A percentile compares a stretch with the other conserved stretches of the same genome.
Evolutionary conservation across 2,797 vertebrate species (phyloP).

Genomic region (Sebastes flavidus): DNA sequence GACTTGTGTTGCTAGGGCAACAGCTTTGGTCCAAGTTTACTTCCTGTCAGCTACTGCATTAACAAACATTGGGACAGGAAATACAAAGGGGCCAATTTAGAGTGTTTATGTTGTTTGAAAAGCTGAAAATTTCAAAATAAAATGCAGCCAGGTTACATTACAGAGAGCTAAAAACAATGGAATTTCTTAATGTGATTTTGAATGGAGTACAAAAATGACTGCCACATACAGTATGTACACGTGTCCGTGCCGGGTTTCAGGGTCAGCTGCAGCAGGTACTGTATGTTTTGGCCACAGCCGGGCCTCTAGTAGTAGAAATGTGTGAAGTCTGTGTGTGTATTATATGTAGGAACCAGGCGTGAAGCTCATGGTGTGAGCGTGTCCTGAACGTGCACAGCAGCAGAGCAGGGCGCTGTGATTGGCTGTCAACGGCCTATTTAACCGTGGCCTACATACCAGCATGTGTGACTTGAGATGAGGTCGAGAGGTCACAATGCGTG

Average conservation of each 20-base stretch:
- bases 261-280: neutral
- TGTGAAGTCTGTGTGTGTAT: neutral
- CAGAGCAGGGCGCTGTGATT: neutral
- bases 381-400: neutral
- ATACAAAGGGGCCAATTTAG: too few species aligned
- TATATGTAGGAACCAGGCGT: neutral
- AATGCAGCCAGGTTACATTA: neutral
- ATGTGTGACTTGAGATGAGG: constrained; percentile 10
- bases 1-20: too few species aligned
- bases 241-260: neutral
- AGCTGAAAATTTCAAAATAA: neutral
- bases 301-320: neutral
- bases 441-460: constrained; percentile 37
- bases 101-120: too few species aligned
- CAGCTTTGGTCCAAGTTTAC: too few species aligned
- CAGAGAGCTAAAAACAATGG: neutral
- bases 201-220: neutral
- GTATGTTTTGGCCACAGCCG: neutral
- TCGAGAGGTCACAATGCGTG: neutral
- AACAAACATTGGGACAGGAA: too few species aligned
- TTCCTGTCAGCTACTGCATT: too few species aligned
- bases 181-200: neutral
- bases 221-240: neutral
- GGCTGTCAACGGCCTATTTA: neutral
- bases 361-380: neutral